A percentile compares a stretch with the other conserved stretches of the same genome.
phyloP scores from a whole-genome alignment of 2,113 vertebrate genomes.

The Callithrix jacchus region DNA sequence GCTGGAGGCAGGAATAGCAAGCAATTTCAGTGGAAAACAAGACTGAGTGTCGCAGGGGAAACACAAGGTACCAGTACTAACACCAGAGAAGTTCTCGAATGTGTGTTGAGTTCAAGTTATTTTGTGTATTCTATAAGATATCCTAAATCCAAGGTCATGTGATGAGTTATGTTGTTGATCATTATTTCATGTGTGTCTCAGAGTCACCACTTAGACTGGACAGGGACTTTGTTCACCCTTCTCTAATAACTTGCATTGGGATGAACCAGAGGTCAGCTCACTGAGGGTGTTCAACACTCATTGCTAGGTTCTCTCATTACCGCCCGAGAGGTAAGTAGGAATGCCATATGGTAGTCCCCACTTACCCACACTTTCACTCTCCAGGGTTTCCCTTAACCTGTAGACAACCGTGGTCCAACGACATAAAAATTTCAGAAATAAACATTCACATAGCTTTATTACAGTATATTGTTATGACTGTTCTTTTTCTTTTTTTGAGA shows the following conservation, averaged over 20 bases:
- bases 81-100: neutral
- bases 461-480: neutral
- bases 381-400: neutral
- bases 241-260: neutral
- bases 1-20: neutral
- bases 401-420: neutral
- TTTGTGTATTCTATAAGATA: neutral
- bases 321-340: neutral
- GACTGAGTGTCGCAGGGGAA: neutral
- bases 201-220: neutral
- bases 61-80: neutral
- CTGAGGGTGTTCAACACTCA: neutral
- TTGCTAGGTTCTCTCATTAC: neutral
- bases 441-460: neutral
- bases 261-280: neutral
- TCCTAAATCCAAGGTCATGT: neutral
- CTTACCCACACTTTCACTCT: neutral
- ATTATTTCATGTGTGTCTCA: neutral
- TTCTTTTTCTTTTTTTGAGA: neutral
- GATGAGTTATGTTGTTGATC: neutral
- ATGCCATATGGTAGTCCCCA: neutral
- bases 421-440: neutral
- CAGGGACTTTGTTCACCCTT: neutral
- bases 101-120: neutral
- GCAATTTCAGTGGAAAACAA: neutral